phyloP scores from a whole-genome alignment of 2,888 invertebrate species.

The Trypoxylon attenuatum region DNA sequence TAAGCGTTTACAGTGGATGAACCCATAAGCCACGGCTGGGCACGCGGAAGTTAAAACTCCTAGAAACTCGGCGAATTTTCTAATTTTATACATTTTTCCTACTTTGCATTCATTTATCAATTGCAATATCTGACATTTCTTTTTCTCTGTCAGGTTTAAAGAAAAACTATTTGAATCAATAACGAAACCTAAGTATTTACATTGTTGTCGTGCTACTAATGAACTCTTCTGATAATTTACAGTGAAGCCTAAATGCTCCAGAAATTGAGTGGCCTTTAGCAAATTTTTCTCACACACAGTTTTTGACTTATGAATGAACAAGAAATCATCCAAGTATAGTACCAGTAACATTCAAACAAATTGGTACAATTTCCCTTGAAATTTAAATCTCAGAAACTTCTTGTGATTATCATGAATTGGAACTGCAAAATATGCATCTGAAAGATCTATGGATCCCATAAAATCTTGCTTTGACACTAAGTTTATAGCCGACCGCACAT shows the following conservation, averaged over 20 bases:
- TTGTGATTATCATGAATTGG: slow-evolving; percentile 20
- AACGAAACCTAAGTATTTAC: slow-evolving; percentile 7
- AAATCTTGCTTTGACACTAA: not conserved
- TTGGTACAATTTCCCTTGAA: slow-evolving; percentile 19
- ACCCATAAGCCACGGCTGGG: not conserved
- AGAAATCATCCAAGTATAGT: not conserved
- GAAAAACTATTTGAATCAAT: not conserved
- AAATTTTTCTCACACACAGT: not conserved
- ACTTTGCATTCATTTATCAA: not conserved
- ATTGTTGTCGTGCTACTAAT: not conserved
- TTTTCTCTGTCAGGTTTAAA: not conserved
- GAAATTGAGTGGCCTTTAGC: not conserved
- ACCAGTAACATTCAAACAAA: slow-evolving; percentile 23
- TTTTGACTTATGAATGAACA: not conserved
- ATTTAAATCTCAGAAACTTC: slow-evolving; percentile 44
- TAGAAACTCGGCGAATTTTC: not conserved
- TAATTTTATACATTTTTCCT: not conserved
- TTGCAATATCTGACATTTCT: not conserved
- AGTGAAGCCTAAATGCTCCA: slow-evolving; percentile 3
- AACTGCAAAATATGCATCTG: slow-evolving; percentile 15
- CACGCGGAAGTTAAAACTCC: not conserved
- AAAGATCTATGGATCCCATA: slow-evolving; percentile 20
- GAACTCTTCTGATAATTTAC: not conserved
- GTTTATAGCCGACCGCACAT: too few relatives aligned
- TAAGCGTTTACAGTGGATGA: not conserved